Evolutionary conservation across 2,113 vertebrate species (phyloP).

Genomic region (Boulengeromyrus knoepffleri): DNA sequence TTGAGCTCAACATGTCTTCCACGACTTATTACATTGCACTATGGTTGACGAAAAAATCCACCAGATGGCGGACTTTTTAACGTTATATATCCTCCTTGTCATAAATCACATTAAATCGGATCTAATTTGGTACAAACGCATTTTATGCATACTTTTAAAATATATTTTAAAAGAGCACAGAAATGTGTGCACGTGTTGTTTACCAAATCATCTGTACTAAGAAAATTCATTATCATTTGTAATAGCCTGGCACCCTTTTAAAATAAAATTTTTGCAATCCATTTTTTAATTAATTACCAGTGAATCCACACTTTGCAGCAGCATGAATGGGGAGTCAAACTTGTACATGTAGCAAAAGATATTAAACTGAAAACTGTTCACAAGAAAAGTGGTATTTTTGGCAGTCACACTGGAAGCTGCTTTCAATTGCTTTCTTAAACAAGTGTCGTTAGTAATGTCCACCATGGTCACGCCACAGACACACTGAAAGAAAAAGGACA

Average conservation of each 20-base stretch:
- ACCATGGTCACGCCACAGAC: not conserved
- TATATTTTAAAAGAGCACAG: not conserved
- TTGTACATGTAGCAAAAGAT: not conserved
- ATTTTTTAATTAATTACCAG: not conserved
- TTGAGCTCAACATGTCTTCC: not conserved
- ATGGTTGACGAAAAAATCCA: not conserved
- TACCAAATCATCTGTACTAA: not conserved
- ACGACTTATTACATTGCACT: not conserved
- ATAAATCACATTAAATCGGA: not conserved
- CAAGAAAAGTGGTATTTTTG: not conserved
- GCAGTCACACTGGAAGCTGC: not conserved
- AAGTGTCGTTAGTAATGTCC: not conserved
- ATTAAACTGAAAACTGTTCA: not conserved
- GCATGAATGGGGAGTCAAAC: not conserved
- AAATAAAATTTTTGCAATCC: not conserved
- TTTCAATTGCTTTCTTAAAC: not conserved
- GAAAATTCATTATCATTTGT: not conserved
- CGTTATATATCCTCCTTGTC: not conserved
- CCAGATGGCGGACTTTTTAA: not conserved
- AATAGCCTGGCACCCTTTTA: not conserved
- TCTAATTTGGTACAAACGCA: not conserved
- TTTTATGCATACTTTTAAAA: not conserved
- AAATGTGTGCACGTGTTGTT: not conserved
- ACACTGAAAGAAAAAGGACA: not conserved
- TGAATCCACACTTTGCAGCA: not conserved